These are phyloP conservation scores for Pedetes capensis DNA, from an alignment of 2,113 vertebrate species.

Conservation along the genomic window DNA sequence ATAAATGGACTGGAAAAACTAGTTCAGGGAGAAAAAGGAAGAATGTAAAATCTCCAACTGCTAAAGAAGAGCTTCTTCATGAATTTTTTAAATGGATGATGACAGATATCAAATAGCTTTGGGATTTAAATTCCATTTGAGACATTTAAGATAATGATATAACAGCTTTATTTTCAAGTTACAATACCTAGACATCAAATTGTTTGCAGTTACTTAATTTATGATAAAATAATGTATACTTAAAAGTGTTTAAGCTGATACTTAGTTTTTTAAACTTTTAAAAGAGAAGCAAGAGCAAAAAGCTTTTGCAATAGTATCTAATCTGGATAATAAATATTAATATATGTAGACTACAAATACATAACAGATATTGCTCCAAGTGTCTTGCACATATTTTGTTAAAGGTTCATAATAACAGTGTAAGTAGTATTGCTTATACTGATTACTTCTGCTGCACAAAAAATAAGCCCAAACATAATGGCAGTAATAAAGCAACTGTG, in stretches of 20 bases:
- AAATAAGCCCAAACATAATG: background rate
- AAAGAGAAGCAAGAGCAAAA: background rate
- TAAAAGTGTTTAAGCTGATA: background rate
- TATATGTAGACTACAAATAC: background rate
- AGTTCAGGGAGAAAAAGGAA: constrained; percentile 1
- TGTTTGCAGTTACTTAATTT: background rate
- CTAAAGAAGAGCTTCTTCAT: constrained; percentile 35
- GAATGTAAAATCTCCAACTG: constrained; percentile 43
- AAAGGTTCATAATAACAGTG: background rate
- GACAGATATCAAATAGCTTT: constrained; percentile 60
- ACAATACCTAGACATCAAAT: background rate
- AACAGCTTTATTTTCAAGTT: constrained; percentile 24
- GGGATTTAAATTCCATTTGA: constrained; percentile 43
- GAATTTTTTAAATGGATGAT: constrained; percentile 58
- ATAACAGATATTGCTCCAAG: background rate
- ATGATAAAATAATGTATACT: background rate
- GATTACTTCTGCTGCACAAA: background rate
- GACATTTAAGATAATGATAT: constrained; percentile 31
- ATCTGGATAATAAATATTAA: background rate
- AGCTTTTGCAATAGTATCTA: background rate
- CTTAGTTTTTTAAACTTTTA: constrained; percentile 17
- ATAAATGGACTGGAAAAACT: background rate
- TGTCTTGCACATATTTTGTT: background rate
- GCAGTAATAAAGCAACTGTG: background rate
- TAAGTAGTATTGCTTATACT: background rate